phyloP scores from a whole-genome alignment of 35 echinoderm and acorn worm genomes.

The Strongylocentrotus purpuratus region DNA sequence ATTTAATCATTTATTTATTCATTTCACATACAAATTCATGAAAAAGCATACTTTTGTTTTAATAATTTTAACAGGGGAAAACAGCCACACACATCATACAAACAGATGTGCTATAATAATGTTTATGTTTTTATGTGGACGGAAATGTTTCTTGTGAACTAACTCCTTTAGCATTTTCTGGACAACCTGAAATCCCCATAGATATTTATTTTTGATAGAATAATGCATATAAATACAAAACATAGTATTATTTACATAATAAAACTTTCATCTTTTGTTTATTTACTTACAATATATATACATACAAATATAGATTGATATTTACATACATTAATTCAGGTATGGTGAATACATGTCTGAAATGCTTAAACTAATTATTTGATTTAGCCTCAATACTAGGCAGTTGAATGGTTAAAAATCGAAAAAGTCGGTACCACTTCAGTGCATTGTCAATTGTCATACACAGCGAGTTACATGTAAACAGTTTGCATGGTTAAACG shows the following conservation, averaged over 20 bases:
- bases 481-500: background rate
- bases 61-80: background rate
- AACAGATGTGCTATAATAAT: background rate
- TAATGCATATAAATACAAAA: background rate
- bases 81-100: background rate
- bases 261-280: background rate
- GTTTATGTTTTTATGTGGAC: background rate
- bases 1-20: background rate
- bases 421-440: background rate
- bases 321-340: background rate
- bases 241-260: background rate
- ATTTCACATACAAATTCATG: background rate
- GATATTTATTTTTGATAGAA: background rate
- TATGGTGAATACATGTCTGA: background rate
- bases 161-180: background rate
- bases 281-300: background rate
- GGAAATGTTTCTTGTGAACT: background rate
- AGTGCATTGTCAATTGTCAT: background rate
- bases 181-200: too few species aligned
- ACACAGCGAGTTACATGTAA: background rate
- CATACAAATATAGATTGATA: background rate
- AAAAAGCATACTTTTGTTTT: background rate
- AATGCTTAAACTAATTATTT: background rate
- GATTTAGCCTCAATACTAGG: background rate
- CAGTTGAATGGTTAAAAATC: background rate